Evolutionary conservation across 2,113 vertebrate species (phyloP).

Genomic region (Takifugu bimaculatus): DNA sequence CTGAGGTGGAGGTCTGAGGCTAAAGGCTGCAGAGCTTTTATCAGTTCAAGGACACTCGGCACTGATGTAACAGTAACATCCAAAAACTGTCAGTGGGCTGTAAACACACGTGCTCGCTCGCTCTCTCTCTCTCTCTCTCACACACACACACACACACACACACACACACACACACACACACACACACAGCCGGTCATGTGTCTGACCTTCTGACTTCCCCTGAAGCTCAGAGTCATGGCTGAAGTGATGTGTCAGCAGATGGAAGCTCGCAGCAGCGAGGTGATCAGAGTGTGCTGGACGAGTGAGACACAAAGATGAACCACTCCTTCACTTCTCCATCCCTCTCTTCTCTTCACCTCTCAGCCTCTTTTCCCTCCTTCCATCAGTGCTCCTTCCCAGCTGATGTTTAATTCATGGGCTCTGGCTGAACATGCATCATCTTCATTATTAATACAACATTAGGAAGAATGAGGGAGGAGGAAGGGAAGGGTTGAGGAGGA

Average conservation of each 20-base stretch:
- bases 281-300: conserved; percentile 17
- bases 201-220: conserved; percentile 51
- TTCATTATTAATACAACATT: conserved; percentile 79
- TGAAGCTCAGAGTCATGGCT: conserved; percentile 36
- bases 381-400: conserved; percentile 55
- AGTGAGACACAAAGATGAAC: no score
- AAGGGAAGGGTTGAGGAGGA: conserved; percentile 23
- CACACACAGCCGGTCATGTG: conserved; percentile 19
- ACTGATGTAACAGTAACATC: conserved; percentile 47
- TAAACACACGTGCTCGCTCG: conserved; percentile 28
- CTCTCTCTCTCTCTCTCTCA: background rate
- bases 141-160: background rate
- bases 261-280: conserved; percentile 15
- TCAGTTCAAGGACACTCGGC: conserved; percentile 55
- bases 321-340: no score
- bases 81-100: conserved; percentile 35
- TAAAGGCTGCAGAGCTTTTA: conserved; percentile 41
- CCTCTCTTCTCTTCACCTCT: conserved; percentile 25
- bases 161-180: no score
- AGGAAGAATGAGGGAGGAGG: conserved; percentile 52
- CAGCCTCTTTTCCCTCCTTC: conserved; percentile 23
- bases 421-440: conserved; percentile 71
- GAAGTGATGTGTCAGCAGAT: conserved; percentile 60
- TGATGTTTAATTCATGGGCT: conserved; percentile 78
- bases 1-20: no score